Percentiles rank a stretch among this genome's conserved stretches.
phyloP scores from a whole-genome alignment of 2,113 vertebrate genomes.

The Phrynocephalus versicolor region DNA sequence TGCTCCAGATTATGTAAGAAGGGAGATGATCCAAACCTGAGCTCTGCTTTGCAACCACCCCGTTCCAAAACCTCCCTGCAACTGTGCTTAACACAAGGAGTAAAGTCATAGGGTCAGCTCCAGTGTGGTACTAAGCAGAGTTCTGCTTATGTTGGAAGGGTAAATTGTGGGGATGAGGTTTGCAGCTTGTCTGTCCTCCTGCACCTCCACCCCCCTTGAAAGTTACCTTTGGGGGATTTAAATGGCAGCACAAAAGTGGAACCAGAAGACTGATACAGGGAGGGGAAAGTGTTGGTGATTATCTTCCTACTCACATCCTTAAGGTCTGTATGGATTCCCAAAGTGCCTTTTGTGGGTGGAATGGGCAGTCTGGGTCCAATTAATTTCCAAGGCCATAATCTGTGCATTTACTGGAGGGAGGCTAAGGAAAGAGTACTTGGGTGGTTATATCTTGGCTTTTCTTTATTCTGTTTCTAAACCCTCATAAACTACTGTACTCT shows the following conservation, averaged over 20 bases:
- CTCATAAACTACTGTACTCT: background rate
- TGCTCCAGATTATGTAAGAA: constrained; percentile 94
- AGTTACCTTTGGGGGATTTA: background rate
- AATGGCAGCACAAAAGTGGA: background rate
- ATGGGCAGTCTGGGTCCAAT: background rate
- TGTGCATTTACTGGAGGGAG: background rate
- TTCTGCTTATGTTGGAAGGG: background rate
- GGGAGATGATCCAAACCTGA: background rate
- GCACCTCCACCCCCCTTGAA: background rate
- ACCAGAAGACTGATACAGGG: background rate
- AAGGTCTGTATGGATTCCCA: background rate
- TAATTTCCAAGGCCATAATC: background rate
- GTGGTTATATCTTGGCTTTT: background rate
- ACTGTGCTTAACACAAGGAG: background rate
- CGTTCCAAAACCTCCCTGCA: background rate
- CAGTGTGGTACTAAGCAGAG: background rate
- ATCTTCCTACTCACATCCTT: background rate
- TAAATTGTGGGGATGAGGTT: background rate
- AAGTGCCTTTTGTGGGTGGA: background rate
- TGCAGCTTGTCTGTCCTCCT: background rate
- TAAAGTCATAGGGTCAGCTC: background rate
- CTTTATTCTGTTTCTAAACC: background rate
- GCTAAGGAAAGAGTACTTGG: background rate
- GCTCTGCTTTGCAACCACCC: background rate
- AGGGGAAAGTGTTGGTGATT: background rate